Evolutionary conservation across 2,888 invertebrate species (phyloP).

Genomic region (Entomobrya proxima): DNA sequence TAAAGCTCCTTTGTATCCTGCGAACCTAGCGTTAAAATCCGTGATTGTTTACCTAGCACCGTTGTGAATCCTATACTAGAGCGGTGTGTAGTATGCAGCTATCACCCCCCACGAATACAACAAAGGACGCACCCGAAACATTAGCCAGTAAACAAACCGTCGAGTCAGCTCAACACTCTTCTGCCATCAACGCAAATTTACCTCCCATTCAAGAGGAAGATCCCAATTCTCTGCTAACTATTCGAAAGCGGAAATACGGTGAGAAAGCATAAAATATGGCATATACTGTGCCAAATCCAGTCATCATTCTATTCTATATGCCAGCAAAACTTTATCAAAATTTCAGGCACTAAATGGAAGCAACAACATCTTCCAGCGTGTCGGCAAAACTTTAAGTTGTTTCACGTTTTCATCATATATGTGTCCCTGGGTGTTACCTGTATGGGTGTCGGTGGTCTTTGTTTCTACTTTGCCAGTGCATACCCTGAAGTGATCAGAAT

Average conservation of each 20-base stretch:
- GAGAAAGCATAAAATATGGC: neutral
- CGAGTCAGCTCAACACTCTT: neutral
- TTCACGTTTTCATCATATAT: conserved; percentile 9
- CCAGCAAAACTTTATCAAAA: neutral
- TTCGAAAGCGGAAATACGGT: neutral
- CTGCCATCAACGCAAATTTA: neutral
- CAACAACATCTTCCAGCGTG: conserved; percentile 36
- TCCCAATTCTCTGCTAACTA: neutral
- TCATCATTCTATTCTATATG: neutral
- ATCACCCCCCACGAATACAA: too few relatives aligned
- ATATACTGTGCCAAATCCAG: neutral
- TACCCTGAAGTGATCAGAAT: neutral
- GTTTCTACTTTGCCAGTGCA: neutral
- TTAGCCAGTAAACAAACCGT: neutral
- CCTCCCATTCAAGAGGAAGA: neutral
- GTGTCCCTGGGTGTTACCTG: neutral
- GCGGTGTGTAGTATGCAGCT: too few relatives aligned
- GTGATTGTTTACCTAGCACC: too few relatives aligned
- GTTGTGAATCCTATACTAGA: too few relatives aligned
- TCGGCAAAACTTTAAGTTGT: neutral
- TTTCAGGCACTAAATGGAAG: conserved; percentile 45
- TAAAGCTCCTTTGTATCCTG: too few relatives aligned
- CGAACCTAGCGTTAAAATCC: too few relatives aligned
- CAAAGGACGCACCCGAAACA: neutral
- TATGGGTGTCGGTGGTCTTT: neutral